Evolutionary conservation across 2,888 invertebrate genomes (phyloP), one percentile per base, ranked within the genome.

Genomic region (Calameuta idolon): DNA sequence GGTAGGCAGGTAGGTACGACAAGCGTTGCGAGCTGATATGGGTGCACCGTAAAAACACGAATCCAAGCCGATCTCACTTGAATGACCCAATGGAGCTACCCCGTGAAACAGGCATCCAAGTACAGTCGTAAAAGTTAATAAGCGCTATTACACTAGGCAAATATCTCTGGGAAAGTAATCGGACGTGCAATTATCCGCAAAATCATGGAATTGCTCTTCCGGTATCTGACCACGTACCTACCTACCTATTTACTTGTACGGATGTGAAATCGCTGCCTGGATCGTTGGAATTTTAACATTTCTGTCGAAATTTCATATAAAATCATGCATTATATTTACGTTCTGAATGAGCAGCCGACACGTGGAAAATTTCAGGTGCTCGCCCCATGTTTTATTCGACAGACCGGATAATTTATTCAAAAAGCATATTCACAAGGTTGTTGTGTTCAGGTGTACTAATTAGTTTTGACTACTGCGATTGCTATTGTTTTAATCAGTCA

Each of bases 81-180:
- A 55, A 55, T 55, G 23, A 23, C 55, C 23, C 55, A 55, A 55
- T 23, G 55, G 23, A 23, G 9, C 55, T 23, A 55, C 55, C 55
- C 23, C 55, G 23, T 55, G 55, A 55, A 23, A 55, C 23, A 55
- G 55, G 23, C 9, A 23, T 55, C 34, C 34, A 75, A 69, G 69
- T 69, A 35, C 77, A 78, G 75, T 83, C 84, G 83, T 85, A 83
- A 85, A 85, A 85, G 84, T 83, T 83, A 84, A 85, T 82, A 85
- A 84, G 83, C 83, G 79, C 81, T 79, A 85, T 85, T 85, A 83
- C 84, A 76, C 77, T 55, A 78, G 81, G 80, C 81, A 83, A 85
- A 83, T 83, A 81, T 82, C 81, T 79, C 81, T 78, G 75, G 83
- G 80, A 81, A 80, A 83, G 83, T 84, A 82, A 84, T 81, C 83